Evolutionary conservation across 2,797 vertebrate species (phyloP).

Genomic region (Ctenochaetus hawaiiensis): DNA sequence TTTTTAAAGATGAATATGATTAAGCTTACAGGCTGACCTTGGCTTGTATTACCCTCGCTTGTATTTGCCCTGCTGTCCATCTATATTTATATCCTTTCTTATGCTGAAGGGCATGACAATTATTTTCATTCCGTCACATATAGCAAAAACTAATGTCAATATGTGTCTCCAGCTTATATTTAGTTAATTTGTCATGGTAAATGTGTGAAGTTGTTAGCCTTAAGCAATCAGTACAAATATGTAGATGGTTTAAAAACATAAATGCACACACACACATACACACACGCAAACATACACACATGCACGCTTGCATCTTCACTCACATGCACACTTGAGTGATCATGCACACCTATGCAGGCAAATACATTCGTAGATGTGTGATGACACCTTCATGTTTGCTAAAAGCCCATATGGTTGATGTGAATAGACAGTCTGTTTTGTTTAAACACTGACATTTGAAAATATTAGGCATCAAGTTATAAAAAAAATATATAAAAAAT

Average conservation of each 20-base stretch:
- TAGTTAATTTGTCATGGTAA: slow-evolving; percentile 35
- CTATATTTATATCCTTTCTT: slow-evolving; percentile 53
- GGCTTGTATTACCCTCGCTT: slow-evolving; percentile 27
- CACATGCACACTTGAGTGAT: slow-evolving; percentile 2
- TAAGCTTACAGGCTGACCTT: slow-evolving; percentile 60
- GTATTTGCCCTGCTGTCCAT: slow-evolving; percentile 46
- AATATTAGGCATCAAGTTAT: slow-evolving; percentile 32
- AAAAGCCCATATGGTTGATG: slow-evolving; percentile 44
- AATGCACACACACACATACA: not conserved
- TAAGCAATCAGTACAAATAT: slow-evolving; percentile 1
- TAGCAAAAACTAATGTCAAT: slow-evolving; percentile 23
- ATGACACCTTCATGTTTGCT: slow-evolving; percentile 44
- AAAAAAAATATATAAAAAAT: not conserved
- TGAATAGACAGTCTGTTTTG: slow-evolving; percentile 37
- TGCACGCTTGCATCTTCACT: not conserved
- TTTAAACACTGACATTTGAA: slow-evolving; percentile 29
- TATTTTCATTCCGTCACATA: slow-evolving; percentile 53
- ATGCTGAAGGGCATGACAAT: slow-evolving; percentile 54
- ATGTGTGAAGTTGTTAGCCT: slow-evolving; percentile 24
- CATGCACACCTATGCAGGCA: slow-evolving; percentile 2
- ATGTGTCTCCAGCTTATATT: slow-evolving; percentile 44
- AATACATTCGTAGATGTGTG: slow-evolving; percentile 52
- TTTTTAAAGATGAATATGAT: slow-evolving; percentile 60
- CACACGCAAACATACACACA: not conserved
- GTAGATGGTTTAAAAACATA: slow-evolving; percentile 9